phyloP scores from a whole-genome alignment of 2,113 vertebrate genomes.

The Pogonocichla stellata region DNA sequence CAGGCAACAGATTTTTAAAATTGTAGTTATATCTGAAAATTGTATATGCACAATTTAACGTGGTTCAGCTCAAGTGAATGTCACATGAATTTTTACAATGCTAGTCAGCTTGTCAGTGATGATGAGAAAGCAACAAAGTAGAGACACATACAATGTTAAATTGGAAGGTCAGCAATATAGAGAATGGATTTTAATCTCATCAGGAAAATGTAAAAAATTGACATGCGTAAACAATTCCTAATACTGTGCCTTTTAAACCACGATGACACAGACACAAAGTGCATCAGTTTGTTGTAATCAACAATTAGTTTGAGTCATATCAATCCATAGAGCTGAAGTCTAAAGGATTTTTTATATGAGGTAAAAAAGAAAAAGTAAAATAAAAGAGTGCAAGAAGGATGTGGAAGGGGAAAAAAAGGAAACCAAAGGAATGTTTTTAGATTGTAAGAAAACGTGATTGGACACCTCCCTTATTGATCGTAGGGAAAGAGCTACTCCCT shows the following conservation, averaged over 20 bases:
- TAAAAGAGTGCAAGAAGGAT: background rate
- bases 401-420: background rate
- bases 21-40: background rate
- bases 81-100: background rate
- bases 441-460: background rate
- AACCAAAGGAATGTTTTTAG: background rate
- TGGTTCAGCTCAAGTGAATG: background rate
- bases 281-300: background rate
- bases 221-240: background rate
- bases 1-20: background rate
- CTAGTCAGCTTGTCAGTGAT: background rate
- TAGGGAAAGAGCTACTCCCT: background rate
- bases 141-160: background rate
- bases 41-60: background rate
- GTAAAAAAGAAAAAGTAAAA: background rate
- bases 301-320: background rate
- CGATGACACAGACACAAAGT: background rate
- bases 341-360: background rate
- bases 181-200: background rate
- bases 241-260: background rate
- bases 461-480: background rate
- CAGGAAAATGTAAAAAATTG: background rate
- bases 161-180: background rate
- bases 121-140: background rate
- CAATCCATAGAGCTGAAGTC: background rate